Percentiles rank a stretch among this genome's conserved stretches.
These are phyloP conservation scores for Blennius ocellaris DNA, from an alignment of 2,113 vertebrate species.

Conservation along the genomic window DNA sequence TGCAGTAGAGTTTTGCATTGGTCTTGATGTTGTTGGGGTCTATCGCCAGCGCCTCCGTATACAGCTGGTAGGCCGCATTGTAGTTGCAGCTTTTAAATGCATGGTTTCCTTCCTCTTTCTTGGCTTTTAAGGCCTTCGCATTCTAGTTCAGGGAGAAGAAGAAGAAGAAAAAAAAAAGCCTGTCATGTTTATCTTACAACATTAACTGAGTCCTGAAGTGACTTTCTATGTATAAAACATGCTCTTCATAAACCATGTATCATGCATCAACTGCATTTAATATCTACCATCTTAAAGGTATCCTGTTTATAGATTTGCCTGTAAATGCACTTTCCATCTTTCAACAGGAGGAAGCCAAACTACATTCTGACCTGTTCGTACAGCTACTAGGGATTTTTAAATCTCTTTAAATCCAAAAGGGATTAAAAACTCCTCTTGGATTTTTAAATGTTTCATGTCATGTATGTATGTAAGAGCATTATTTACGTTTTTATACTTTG, in stretches of 20 bases:
- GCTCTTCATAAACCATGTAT: neutral
- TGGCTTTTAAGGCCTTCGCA: conserved; percentile 95
- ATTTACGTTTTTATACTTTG: too few species aligned
- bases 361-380: too few species aligned
- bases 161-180: neutral
- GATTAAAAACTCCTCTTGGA: too few species aligned
- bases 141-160: conserved; percentile 82
- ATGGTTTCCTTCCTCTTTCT: conserved; percentile 97
- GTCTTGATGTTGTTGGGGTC: conserved; percentile 99
- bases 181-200: neutral
- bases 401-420: too few species aligned
- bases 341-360: too few species aligned
- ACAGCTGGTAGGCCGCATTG: conserved; percentile 92
- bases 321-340: too few species aligned
- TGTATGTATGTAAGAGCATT: too few species aligned
- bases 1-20: conserved; percentile 98
- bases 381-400: too few species aligned
- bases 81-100: conserved; percentile 93
- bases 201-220: neutral
- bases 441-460: too few species aligned
- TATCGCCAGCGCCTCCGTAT: conserved; percentile 93
- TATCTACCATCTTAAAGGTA: too few species aligned
- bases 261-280: neutral
- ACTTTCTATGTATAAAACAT: neutral
- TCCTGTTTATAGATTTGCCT: too few species aligned